Conservation (phyloP, 2,797 vertebrate genomes). For the Smutsia temminckii region DNA sequence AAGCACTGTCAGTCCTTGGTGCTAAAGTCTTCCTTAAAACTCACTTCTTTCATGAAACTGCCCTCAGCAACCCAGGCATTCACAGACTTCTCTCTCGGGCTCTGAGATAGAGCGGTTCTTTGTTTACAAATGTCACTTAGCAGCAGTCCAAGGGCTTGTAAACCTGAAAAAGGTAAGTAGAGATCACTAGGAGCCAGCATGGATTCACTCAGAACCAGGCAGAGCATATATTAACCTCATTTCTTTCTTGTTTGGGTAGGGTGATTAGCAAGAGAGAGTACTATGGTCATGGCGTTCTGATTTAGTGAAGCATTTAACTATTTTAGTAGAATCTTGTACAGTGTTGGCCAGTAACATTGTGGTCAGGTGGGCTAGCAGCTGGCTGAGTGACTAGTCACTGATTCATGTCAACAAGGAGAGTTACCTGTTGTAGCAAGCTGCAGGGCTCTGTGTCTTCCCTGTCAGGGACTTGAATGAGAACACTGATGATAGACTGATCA, state of each 20-base stretch:
- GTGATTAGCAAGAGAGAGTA: neutral
- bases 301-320: neutral
- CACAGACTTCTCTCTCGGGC: slow-evolving; percentile 4
- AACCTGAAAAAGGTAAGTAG: neutral
- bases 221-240: neutral
- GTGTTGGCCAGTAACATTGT: neutral
- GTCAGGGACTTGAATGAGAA: neutral
- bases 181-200: neutral
- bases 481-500: neutral
- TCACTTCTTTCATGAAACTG: slow-evolving; percentile 4
- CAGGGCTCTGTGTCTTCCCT: neutral
- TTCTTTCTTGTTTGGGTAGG: neutral
- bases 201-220: neutral
- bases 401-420: neutral
- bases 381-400: neutral
- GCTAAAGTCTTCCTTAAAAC: slow-evolving; percentile 37
- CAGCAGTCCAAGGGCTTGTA: neutral
- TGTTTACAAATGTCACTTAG: neutral
- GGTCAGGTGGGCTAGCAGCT: neutral
- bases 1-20: neutral
- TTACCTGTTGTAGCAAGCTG: slow-evolving; percentile 5
- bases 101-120: neutral
- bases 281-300: neutral
- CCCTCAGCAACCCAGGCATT: neutral
- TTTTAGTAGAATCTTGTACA: slow-evolving; percentile 6